A percentile compares a stretch with the other conserved stretches of the same genome.
phyloP scores from a whole-genome alignment of 2,113 vertebrate genomes.

The Kryptolebias marmoratus region DNA sequence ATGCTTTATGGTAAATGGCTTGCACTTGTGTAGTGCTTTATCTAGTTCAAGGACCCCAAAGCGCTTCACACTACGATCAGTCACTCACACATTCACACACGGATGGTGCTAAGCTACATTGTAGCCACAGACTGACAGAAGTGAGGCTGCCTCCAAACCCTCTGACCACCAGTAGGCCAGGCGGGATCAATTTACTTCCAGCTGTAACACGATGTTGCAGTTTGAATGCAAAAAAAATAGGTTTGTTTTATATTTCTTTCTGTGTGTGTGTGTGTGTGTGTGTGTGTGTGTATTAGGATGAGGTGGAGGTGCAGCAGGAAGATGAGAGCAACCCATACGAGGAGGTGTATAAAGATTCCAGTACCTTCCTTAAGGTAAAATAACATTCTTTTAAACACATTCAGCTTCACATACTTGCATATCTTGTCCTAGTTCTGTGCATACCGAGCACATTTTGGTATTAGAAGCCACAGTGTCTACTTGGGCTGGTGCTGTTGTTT shows the following conservation, averaged over 20 bases:
- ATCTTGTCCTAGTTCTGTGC: not conserved
- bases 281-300: constrained; percentile 82
- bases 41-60: too few species aligned
- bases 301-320: constrained; percentile 88
- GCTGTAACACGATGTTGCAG: not conserved
- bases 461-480: not conserved
- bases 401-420: not conserved
- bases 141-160: too few species aligned
- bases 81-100: too few species aligned
- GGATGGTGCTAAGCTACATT: too few species aligned
- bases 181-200: not conserved
- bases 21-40: too few species aligned
- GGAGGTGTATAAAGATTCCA: constrained; percentile 98
- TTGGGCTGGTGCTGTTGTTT: not conserved
- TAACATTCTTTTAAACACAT: not conserved
- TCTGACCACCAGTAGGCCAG: too few species aligned
- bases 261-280: not conserved
- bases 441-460: not conserved
- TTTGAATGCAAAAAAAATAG: not conserved
- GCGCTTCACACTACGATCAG: too few species aligned
- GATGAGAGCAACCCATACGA: constrained; percentile 93
- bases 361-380: constrained; percentile 95
- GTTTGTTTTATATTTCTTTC: not conserved
- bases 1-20: too few species aligned
- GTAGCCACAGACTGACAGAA: too few species aligned